Evolutionary conservation across 2,113 vertebrate species (phyloP).

Genomic region (Rattus rattus): DNA sequence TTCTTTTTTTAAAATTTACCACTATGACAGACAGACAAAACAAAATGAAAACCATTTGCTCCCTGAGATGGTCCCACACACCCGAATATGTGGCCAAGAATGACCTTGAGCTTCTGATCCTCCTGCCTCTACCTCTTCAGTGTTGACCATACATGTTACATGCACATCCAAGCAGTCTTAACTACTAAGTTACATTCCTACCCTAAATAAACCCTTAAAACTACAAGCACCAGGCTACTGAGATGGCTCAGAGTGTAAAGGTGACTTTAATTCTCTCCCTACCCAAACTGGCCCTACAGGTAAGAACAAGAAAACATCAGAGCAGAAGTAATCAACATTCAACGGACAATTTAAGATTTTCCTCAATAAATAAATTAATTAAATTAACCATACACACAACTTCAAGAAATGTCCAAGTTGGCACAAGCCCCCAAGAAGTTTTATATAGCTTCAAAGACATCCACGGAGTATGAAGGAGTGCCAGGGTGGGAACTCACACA

Average conservation of each 20-base stretch:
- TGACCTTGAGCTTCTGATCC: neutral
- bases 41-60: neutral
- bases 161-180: neutral
- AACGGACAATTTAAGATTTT: neutral
- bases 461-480: neutral
- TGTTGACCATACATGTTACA: neutral
- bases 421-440: neutral
- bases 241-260: neutral
- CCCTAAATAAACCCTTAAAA: constrained; percentile 19
- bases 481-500: neutral
- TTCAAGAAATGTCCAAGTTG: neutral
- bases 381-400: neutral
- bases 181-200: neutral
- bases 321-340: neutral
- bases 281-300: no score
- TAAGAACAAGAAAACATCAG: neutral
- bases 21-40: no score
- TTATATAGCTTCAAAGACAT: neutral
- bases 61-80: neutral
- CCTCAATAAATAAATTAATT: neutral
- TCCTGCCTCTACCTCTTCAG: neutral
- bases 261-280: no score
- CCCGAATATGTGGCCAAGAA: neutral
- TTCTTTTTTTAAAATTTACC: no score
- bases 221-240: constrained; percentile 2